Conservation (phyloP, 2,113 vertebrate species). For the Lagenorhynchus albirostris region DNA sequence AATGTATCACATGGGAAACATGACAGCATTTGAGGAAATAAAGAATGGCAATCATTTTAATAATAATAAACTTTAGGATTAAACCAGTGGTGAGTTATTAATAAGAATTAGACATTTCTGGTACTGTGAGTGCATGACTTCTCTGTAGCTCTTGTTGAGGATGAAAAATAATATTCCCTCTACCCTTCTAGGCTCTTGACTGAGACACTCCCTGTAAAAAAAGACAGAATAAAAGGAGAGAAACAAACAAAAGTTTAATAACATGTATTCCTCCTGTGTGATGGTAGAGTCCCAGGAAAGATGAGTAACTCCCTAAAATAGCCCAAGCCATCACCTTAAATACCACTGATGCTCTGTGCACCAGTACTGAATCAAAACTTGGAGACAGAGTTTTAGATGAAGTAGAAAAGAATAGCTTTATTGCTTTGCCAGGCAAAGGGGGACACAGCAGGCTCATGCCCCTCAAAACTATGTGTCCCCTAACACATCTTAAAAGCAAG, state of each 20-base stretch:
- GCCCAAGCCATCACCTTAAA: background rate
- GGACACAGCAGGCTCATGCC: rapidly evolving
- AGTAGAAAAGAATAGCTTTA: background rate
- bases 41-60: background rate
- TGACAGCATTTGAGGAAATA: background rate
- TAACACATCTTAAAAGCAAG: background rate
- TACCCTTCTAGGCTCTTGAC: background rate
- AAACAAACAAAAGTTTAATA: background rate
- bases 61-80: background rate
- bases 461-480: background rate
- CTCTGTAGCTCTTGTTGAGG: background rate
- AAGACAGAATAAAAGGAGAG: background rate
- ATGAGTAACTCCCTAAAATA: background rate
- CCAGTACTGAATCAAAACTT: background rate
- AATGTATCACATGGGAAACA: background rate
- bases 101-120: background rate
- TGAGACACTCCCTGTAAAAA: background rate
- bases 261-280: background rate
- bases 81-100: background rate
- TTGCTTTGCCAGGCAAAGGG: background rate
- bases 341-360: background rate
- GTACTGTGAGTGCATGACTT: background rate
- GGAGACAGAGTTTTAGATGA: background rate
- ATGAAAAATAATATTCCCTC: background rate
- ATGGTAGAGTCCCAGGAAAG: background rate